Evolutionary conservation across 2,113 vertebrate species (phyloP).

Genomic region (Corythoichthys intestinalis): DNA sequence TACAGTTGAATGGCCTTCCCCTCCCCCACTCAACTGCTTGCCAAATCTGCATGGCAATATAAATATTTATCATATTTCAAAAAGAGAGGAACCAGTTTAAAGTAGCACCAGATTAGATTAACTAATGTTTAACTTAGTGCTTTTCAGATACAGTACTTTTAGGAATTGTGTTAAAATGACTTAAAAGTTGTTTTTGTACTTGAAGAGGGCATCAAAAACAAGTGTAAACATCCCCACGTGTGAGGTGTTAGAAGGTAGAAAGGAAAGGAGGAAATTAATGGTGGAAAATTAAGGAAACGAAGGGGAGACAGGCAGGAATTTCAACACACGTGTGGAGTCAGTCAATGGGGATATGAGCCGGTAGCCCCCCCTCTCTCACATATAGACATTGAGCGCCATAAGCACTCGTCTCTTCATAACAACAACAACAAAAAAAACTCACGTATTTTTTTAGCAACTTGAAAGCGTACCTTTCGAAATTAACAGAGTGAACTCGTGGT

Average conservation of each 20-base stretch:
- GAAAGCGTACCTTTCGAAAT: constrained; percentile 53
- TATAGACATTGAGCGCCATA: constrained; percentile 36
- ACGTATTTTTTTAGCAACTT: neutral
- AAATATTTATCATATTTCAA: constrained; percentile 1
- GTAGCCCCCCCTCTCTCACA: constrained; percentile 20
- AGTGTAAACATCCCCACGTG: neutral
- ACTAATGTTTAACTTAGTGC: neutral
- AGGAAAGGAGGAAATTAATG: neutral
- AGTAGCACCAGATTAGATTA: neutral
- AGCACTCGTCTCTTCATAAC: constrained; percentile 7
- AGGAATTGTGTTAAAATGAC: neutral
- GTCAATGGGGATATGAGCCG: constrained; percentile 44
- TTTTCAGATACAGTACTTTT: neutral
- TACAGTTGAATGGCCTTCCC: constrained; percentile 39
- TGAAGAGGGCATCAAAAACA: neutral
- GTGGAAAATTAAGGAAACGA: neutral
- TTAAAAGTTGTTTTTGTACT: neutral
- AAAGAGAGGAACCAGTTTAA: neutral
- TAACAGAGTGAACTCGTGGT: constrained; percentile 66
- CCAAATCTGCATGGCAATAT: constrained; percentile 11
- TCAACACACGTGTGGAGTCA: constrained; percentile 65
- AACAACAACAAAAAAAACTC: neutral
- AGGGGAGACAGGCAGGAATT: constrained; percentile 26
- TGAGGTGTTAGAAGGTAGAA: neutral
- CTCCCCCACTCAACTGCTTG: constrained; percentile 10